These are phyloP conservation scores for Lasiurus cinereus DNA, from an alignment of 2,113 vertebrate genomes.

Conservation along the genomic window DNA sequence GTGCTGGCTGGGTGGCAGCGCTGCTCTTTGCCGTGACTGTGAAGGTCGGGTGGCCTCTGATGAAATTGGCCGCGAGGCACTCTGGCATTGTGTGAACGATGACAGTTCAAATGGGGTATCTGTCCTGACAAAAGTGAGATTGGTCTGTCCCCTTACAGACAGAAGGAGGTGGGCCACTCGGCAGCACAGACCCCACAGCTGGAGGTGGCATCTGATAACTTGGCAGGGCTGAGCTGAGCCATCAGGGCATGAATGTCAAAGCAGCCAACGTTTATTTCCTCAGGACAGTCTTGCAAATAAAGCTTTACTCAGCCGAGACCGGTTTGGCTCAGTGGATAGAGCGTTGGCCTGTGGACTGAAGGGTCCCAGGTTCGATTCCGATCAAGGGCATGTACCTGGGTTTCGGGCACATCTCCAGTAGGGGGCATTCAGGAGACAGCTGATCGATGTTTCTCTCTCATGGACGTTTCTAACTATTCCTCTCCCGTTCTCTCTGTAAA, in stretches of 20 bases:
- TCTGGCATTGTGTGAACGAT: background rate
- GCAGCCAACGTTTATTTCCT: background rate
- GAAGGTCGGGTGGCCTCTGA: background rate
- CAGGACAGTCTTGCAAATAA: background rate
- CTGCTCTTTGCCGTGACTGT: background rate
- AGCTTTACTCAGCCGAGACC: background rate
- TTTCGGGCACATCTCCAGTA: no score
- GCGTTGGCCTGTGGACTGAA: no score
- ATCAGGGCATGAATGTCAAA: background rate
- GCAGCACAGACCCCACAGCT: background rate
- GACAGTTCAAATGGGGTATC: background rate
- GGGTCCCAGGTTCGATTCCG: no score
- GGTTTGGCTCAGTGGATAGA: no score
- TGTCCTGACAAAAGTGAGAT: background rate
- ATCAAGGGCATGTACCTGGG: no score
- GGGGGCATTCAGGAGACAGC: no score
- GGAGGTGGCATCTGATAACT: background rate
- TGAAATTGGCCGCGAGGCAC: background rate
- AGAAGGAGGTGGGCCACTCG: background rate
- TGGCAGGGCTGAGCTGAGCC: background rate
- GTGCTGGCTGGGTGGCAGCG: fast-evolving
- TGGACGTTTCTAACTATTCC: no score
- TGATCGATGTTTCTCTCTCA: no score
- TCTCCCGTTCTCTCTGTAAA: no score
- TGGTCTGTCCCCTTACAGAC: background rate